A percentile compares a stretch with the other conserved stretches of the same genome.
Evolutionary conservation across 2,113 vertebrate species (phyloP).

Genomic region (Lathamus discolor): DNA sequence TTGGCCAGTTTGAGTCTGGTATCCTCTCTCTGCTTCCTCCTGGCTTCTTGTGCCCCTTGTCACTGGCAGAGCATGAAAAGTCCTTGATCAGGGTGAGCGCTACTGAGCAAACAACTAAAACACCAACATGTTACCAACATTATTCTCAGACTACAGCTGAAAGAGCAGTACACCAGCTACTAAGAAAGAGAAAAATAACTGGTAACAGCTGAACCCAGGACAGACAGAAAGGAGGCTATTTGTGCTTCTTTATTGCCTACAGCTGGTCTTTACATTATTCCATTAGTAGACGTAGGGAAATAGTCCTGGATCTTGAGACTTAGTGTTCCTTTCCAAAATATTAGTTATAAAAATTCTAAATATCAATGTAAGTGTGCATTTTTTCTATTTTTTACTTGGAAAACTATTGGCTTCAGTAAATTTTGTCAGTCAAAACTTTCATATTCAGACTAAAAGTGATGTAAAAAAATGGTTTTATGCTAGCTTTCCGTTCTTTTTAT

Average conservation of each 20-base stretch:
- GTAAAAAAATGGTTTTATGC: neutral
- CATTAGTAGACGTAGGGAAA: neutral
- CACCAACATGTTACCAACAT: neutral
- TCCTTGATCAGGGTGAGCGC: neutral
- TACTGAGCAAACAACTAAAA: neutral
- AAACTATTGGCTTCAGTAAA: neutral
- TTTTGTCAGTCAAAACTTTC: neutral
- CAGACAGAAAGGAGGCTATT: neutral
- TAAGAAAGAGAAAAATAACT: neutral
- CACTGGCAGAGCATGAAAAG: neutral
- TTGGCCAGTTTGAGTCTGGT: neutral
- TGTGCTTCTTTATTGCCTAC: neutral
- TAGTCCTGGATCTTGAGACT: neutral
- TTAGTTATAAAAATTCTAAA: neutral
- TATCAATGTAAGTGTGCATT: neutral
- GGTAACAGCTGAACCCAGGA: neutral
- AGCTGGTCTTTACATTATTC: neutral
- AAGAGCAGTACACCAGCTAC: neutral
- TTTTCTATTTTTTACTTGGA: neutral
- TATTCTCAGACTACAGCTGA: neutral
- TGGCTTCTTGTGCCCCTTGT: neutral
- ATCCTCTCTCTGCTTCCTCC: neutral
- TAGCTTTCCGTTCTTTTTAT: neutral
- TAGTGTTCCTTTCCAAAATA: neutral
- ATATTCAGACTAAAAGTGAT: neutral